Conservation (phyloP, 2,888 invertebrate species). For the Cactoblastis cactorum region DNA sequence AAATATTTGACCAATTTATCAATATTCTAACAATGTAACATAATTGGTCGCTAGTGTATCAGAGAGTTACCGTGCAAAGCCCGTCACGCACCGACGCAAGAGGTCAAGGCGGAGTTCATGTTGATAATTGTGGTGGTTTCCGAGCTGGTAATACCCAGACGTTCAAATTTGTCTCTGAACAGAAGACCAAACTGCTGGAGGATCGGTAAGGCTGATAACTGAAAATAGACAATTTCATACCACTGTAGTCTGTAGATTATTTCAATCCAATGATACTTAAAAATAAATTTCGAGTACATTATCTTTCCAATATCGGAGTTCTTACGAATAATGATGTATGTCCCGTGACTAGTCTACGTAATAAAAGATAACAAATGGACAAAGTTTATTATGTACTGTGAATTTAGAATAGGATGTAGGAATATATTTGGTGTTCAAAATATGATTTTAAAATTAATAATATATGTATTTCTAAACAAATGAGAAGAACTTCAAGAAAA, state of each 20-base stretch:
- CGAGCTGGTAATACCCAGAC: slow-evolving; percentile 81
- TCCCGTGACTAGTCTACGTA: neutral
- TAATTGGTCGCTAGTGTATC: slow-evolving; percentile 52
- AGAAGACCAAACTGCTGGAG: slow-evolving; percentile 86
- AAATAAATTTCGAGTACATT: neutral
- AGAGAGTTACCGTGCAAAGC: slow-evolving; percentile 67
- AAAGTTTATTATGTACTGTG: neutral
- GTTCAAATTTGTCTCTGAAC: slow-evolving; percentile 81
- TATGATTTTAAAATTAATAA: no score
- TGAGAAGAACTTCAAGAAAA: no score
- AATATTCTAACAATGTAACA: neutral
- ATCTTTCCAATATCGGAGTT: no score
- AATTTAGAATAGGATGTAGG: neutral
- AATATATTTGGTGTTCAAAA: neutral
- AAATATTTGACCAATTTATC: neutral
- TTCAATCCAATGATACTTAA: no score
- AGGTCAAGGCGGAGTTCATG: slow-evolving; percentile 83
- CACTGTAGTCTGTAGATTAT: no score
- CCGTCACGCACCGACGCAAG: slow-evolving; percentile 83
- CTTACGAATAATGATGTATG: neutral
- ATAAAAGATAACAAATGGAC: neutral
- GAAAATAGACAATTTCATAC: slow-evolving; percentile 41
- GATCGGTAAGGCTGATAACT: slow-evolving; percentile 83
- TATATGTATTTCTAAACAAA: no score
- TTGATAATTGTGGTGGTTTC: slow-evolving; percentile 86